A percentile compares a stretch with the other conserved stretches of the same genome.
These are phyloP conservation scores for Alsophila aescularia DNA, from an alignment of 2,888 invertebrate species.

Conservation along the genomic window DNA sequence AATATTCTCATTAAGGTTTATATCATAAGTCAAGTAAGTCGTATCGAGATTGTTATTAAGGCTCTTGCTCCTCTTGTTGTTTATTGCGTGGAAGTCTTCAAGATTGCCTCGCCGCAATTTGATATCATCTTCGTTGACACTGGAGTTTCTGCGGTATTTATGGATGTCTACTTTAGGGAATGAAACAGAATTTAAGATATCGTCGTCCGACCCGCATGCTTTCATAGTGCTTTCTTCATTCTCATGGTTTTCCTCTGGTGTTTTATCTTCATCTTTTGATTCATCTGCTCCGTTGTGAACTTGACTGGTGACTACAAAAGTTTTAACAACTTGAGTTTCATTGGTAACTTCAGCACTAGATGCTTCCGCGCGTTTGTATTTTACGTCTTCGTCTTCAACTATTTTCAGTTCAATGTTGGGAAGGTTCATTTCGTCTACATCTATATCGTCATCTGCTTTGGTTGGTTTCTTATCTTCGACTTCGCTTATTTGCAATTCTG, in stretches of 20 bases:
- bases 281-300: conserved; percentile 19
- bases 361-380: conserved; percentile 28
- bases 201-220: conserved; percentile 57
- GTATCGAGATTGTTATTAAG: conserved; percentile 65
- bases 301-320: conserved; percentile 17
- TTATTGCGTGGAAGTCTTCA: conserved; percentile 70
- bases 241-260: conserved; percentile 30
- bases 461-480: conserved; percentile 44
- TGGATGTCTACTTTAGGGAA: conserved; percentile 74
- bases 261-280: conserved; percentile 29
- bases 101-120: conserved; percentile 71
- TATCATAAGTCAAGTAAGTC: conserved; percentile 66
- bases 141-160: conserved; percentile 76
- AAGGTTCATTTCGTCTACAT: conserved; percentile 67
- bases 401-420: conserved; percentile 75
- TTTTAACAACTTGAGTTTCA: conserved; percentile 19
- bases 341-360: conserved; percentile 25
- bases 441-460: conserved; percentile 56
- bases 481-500: conserved; percentile 61
- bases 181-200: conserved; percentile 58
- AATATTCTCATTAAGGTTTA: conserved; percentile 67
- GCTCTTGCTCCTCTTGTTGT: conserved; percentile 76
- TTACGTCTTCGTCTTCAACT: conserved; percentile 73
- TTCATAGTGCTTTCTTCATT: conserved; percentile 33
- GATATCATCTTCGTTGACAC: conserved; percentile 77